phyloP scores from a whole-genome alignment of 1,140 invertebrate genomes.

The Micrasema minimum region DNA sequence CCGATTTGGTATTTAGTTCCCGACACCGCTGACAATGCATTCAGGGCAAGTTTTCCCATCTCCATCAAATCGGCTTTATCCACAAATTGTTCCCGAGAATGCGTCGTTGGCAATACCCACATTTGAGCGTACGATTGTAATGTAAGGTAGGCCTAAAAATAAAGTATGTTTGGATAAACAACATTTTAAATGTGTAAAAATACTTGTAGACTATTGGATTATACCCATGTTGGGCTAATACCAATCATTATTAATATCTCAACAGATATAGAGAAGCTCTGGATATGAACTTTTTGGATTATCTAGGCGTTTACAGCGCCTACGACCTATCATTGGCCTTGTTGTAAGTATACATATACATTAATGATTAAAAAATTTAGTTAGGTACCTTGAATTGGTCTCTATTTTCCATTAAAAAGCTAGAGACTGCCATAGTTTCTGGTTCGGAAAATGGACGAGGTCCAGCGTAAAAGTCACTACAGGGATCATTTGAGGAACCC shows the following conservation, averaged over 20 bases:
- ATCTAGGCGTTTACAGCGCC: no score
- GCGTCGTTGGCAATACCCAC: slow-evolving; percentile 76
- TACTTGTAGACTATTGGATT: no score
- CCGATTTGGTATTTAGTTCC: slow-evolving; percentile 72
- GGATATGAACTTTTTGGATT: no score
- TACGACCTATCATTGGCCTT: no score
- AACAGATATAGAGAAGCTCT: no score
- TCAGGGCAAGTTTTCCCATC: slow-evolving; percentile 70
- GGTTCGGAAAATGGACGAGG: slow-evolving; percentile 84
- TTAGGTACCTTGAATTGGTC: slow-evolving; percentile 71
- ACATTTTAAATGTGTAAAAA: no score
- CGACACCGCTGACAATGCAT: slow-evolving; percentile 69
- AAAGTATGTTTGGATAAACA: no score
- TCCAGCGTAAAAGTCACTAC: slow-evolving; percentile 84
- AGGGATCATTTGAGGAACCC: slow-evolving; percentile 81
- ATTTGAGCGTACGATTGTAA: slow-evolving; percentile 86
- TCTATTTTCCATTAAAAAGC: slow-evolving; percentile 70
- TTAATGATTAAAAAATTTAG: no score
- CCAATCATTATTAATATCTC: no score
- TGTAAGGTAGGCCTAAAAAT: slow-evolving; percentile 72
- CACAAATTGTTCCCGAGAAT: slow-evolving; percentile 66
- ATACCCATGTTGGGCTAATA: no score
- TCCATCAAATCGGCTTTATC: slow-evolving; percentile 70
- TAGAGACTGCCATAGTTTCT: slow-evolving; percentile 77
- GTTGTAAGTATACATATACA: no score